Percentiles rank a stretch among this genome's conserved stretches.
These are phyloP conservation scores for Varroa destructor DNA, from an alignment of 1,140 invertebrate species.

Conservation along the genomic window DNA sequence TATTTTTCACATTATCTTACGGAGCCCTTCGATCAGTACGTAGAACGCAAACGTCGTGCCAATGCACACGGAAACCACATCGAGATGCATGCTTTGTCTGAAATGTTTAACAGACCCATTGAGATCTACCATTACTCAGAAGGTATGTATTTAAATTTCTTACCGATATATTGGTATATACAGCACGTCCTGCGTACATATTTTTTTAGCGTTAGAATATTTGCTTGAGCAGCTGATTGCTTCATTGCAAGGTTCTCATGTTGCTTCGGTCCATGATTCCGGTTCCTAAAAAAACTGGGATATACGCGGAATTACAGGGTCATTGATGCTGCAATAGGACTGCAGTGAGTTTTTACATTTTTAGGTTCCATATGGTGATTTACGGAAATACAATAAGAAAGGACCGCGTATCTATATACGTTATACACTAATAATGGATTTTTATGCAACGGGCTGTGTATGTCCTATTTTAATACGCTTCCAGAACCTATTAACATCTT, in stretches of 20 bases:
- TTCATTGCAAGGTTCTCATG: slow-evolving; percentile 4
- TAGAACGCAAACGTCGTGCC: slow-evolving; percentile 60
- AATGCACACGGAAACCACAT: slow-evolving; percentile 82
- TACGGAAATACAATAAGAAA: too few species aligned
- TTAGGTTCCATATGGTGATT: too few species aligned
- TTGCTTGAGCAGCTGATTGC: background rate
- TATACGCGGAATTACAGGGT: too few species aligned
- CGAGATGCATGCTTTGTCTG: slow-evolving; percentile 83
- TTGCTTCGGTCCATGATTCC: too few species aligned
- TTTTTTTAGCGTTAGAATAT: background rate
- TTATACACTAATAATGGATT: too few species aligned
- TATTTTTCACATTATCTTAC: slow-evolving; percentile 87
- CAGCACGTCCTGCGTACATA: too few species aligned
- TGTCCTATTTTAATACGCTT: slow-evolving; percentile 24
- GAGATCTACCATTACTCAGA: slow-evolving; percentile 78
- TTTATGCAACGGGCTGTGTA: too few species aligned
- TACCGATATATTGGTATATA: too few species aligned
- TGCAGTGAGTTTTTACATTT: too few species aligned
- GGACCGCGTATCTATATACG: too few species aligned
- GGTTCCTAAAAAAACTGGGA: too few species aligned
- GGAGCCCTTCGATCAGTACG: slow-evolving; percentile 75
- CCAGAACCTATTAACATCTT: slow-evolving; percentile 81
- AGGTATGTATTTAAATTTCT: slow-evolving; percentile 45
- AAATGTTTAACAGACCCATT: slow-evolving; percentile 81
- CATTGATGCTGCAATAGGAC: too few species aligned